Conservation (phyloP, 2,888 invertebrate genomes). For the Parthenolecanium corni region DNA sequence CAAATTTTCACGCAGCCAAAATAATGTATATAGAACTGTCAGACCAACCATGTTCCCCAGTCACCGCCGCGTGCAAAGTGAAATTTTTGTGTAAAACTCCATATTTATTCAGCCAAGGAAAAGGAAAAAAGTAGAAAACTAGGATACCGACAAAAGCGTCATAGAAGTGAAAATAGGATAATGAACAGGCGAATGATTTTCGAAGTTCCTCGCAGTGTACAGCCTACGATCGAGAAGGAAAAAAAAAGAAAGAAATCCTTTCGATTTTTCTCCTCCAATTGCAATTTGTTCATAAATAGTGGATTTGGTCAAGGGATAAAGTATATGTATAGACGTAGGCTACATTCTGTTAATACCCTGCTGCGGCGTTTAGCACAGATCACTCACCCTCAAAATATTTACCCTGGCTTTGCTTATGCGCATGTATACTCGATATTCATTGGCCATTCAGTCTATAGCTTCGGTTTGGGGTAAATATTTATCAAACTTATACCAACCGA, state of each 20-base stretch:
- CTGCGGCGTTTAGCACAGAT: constrained; percentile 19
- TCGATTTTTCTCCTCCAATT: neutral
- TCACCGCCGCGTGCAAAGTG: neutral
- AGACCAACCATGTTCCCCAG: no score
- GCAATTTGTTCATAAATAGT: constrained; percentile 1
- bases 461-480: constrained; percentile 5
- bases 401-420: neutral
- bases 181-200: constrained; percentile 17
- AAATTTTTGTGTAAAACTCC: neutral
- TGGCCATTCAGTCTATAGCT: neutral
- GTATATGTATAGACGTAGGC: neutral
- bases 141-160: neutral
- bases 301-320: constrained; percentile 4
- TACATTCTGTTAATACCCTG: constrained; percentile 12
- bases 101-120: neutral
- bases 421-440: neutral
- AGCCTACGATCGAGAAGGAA: no score
- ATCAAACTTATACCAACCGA: constrained; percentile 13
- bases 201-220: neutral
- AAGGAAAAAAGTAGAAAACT: neutral
- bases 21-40: no score
- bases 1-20: no score
- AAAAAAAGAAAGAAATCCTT: neutral
- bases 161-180: constrained; percentile 8
- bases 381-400: constrained; percentile 18